These are phyloP conservation scores for Aplochiton taeniatus DNA, from an alignment of 2,797 vertebrate species.

Conservation along the genomic window DNA sequence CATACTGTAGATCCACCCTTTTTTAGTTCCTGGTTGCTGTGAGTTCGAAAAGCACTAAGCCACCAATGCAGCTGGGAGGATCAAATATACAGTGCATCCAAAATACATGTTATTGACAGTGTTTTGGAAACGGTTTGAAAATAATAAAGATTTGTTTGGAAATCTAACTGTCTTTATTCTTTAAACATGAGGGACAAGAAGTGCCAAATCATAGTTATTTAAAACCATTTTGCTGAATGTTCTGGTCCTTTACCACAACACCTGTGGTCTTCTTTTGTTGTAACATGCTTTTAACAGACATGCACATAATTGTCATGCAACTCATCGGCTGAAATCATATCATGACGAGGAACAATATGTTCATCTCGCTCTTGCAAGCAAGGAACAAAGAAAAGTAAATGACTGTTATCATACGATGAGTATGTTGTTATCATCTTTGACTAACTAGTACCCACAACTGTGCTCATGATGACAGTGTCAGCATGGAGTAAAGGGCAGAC, in stretches of 20 bases:
- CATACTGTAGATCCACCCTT: neutral
- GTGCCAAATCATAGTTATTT: conserved; percentile 53
- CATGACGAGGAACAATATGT: no score
- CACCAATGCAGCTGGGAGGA: neutral
- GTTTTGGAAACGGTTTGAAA: neutral
- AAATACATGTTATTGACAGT: neutral
- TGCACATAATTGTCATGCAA: conserved; percentile 25
- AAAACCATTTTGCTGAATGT: conserved; percentile 53
- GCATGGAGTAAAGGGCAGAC: no score
- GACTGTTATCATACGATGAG: no score
- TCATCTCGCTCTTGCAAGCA: no score
- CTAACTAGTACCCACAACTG: no score
- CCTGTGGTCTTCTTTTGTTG: conserved; percentile 54
- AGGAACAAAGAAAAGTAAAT: no score
- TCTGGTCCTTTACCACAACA: conserved; percentile 65
- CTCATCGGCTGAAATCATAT: no score
- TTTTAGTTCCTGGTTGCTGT: conserved; percentile 5
- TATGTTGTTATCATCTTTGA: no score
- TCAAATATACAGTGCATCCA: neutral
- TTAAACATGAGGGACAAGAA: conserved; percentile 27
- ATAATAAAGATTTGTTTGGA: neutral
- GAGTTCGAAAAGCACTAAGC: neutral
- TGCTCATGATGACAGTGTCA: no score
- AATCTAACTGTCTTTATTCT: conserved; percentile 15
- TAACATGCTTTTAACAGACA: conserved; percentile 54